phyloP scores from a whole-genome alignment of 2,113 vertebrate species.

The Ctenomys sociabilis region DNA sequence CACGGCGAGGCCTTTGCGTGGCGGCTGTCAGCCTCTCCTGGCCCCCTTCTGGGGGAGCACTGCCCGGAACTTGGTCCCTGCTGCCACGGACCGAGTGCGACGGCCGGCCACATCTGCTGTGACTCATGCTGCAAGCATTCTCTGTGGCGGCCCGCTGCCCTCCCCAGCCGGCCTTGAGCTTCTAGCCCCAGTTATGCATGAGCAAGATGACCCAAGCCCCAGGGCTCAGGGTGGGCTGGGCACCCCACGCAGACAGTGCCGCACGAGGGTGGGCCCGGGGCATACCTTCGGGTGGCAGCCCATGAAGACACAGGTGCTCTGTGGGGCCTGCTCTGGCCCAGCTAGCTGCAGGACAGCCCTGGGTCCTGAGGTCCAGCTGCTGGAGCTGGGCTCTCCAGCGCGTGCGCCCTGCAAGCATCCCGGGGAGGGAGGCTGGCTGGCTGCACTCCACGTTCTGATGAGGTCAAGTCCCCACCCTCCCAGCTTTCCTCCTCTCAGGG shows the following conservation, averaged over 20 bases:
- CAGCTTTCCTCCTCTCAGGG: background rate
- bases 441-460: accelerated
- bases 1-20: background rate
- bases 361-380: background rate
- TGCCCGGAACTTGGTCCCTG: background rate
- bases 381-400: background rate
- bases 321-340: accelerated
- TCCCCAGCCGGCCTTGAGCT: background rate
- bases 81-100: background rate
- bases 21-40: too few relatives aligned
- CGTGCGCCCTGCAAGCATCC: background rate
- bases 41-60: background rate
- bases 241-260: accelerated
- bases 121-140: conserved; percentile 67
- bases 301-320: accelerated
- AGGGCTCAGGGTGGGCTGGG: accelerated
- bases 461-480: accelerated
- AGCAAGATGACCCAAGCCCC: background rate
- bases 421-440: background rate
- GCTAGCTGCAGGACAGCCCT: background rate
- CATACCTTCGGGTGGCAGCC: too few relatives aligned
- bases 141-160: background rate
- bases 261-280: background rate
- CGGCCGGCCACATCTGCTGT: background rate
- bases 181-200: background rate